Percentiles rank a stretch among this genome's conserved stretches.
Evolutionary conservation across 2,113 vertebrate species (phyloP).

Genomic region (Tychaedon coryphoeus): DNA sequence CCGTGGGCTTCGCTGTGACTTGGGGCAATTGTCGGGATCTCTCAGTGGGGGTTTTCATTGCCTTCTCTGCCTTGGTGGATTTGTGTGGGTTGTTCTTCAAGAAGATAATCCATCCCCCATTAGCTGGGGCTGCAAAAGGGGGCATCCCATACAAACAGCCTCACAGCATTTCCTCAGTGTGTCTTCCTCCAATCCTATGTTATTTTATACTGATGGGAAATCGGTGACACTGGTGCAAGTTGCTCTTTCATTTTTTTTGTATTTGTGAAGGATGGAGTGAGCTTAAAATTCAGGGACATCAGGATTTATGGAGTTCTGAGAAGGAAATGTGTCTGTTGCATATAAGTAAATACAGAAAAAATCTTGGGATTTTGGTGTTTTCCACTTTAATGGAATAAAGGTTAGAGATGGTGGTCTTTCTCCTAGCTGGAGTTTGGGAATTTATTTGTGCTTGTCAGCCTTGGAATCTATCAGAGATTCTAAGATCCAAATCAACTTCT

Average conservation of each 20-base stretch:
- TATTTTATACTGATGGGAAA: background rate
- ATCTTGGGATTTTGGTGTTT: background rate
- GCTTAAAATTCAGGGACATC: background rate
- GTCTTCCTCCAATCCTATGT: rapidly evolving
- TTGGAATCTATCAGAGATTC: background rate
- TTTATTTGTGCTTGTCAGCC: background rate
- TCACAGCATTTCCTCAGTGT: background rate
- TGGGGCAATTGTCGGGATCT: background rate
- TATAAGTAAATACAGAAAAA: background rate
- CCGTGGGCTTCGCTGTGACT: background rate
- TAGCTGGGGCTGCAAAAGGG: background rate
- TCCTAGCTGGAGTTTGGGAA: background rate
- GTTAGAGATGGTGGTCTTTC: background rate
- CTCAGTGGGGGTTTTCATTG: background rate
- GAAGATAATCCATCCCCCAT: background rate
- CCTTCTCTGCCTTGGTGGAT: background rate
- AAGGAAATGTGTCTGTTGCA: background rate
- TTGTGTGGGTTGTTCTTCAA: background rate
- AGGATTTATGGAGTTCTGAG: background rate
- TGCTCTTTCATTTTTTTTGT: background rate
- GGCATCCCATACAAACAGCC: background rate
- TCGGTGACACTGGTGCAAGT: background rate
- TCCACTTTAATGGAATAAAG: background rate
- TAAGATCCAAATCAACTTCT: background rate
- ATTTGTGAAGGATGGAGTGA: background rate